Evolutionary conservation across 2,113 vertebrate genomes (phyloP).

Genomic region (Prionailurus bengalensis): DNA sequence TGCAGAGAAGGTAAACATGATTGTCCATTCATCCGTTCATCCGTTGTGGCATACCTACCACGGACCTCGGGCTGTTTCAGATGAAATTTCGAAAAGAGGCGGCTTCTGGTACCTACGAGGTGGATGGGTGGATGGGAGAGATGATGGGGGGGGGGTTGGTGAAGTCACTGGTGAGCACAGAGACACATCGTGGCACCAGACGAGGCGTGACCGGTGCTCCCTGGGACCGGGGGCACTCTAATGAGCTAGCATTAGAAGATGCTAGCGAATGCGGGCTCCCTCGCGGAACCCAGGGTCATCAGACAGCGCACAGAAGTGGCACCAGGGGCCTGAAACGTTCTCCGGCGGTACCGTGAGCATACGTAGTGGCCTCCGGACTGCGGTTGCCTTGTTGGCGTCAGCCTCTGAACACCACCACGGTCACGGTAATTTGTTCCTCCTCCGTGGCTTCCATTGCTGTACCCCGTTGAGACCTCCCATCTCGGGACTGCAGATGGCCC

Average conservation of each 20-base stretch:
- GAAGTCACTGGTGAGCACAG: not conserved
- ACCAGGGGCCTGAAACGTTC: fast-evolving
- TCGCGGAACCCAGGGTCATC: too few relatives aligned
- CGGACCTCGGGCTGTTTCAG: not conserved
- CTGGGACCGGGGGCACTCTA: too few relatives aligned
- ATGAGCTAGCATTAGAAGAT: too few relatives aligned
- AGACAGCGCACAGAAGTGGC: not conserved
- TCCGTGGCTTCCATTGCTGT: fast-evolving
- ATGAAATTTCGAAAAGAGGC: not conserved
- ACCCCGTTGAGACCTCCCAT: fast-evolving
- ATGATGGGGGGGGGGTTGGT: fast-evolving
- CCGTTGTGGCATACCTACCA: fast-evolving
- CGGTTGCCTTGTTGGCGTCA: not conserved
- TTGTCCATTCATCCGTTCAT: too few relatives aligned
- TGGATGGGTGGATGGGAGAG: not conserved
- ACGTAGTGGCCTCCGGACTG: fast-evolving
- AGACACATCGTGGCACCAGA: fast-evolving
- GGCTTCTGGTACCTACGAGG: too few relatives aligned
- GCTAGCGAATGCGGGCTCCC: not conserved
- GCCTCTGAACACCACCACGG: fast-evolving
- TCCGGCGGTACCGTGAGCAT: fast-evolving
- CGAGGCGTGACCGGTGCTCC: fast-evolving
- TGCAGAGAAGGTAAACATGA: too few relatives aligned
- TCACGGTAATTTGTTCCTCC: too few relatives aligned
- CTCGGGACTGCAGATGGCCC: too few relatives aligned